phyloP scores from a whole-genome alignment of 1,140 invertebrate species.

The Caenorhabditis remanei region DNA sequence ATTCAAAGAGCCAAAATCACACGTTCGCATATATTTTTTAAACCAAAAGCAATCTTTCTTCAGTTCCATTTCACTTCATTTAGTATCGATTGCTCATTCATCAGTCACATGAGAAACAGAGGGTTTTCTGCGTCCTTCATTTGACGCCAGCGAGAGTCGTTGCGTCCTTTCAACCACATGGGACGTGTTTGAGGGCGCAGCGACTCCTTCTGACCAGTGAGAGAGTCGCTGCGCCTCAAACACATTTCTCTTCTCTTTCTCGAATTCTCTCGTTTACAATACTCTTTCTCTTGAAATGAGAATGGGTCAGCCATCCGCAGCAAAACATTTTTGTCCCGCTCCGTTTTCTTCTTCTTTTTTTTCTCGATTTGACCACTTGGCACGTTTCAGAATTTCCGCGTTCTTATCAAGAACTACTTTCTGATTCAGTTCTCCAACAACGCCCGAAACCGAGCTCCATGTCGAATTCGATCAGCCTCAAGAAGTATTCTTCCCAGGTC shows the following conservation, averaged over 20 bases:
- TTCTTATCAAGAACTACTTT: too few relatives aligned
- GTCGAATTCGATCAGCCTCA: slow-evolving; percentile 18
- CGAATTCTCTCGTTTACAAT: not conserved
- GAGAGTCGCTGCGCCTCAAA: slow-evolving; percentile 8
- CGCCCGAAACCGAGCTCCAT: slow-evolving; percentile 3
- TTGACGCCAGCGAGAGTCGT: too few relatives aligned
- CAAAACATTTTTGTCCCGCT: not conserved
- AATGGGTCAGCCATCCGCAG: not conserved
- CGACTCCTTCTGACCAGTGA: too few relatives aligned
- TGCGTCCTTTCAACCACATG: too few relatives aligned
- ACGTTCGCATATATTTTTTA: too few relatives aligned
- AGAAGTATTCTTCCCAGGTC: slow-evolving; percentile 25
- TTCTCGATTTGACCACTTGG: not conserved
- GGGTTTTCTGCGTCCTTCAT: slow-evolving; percentile 1
- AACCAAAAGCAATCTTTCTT: too few relatives aligned
- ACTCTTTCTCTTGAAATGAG: not conserved
- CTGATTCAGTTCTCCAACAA: not conserved
- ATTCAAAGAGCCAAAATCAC: too few relatives aligned
- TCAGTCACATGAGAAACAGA: not conserved
- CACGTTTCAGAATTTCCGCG: not conserved
- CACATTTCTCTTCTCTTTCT: not conserved
- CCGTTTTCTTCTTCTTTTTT: not conserved
- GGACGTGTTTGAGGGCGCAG: too few relatives aligned
- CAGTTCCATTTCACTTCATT: not conserved
- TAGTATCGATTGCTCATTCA: not conserved